These are phyloP conservation scores for Seriola dumerili DNA, from an alignment of 2,113 vertebrate species.

Conservation along the genomic window DNA sequence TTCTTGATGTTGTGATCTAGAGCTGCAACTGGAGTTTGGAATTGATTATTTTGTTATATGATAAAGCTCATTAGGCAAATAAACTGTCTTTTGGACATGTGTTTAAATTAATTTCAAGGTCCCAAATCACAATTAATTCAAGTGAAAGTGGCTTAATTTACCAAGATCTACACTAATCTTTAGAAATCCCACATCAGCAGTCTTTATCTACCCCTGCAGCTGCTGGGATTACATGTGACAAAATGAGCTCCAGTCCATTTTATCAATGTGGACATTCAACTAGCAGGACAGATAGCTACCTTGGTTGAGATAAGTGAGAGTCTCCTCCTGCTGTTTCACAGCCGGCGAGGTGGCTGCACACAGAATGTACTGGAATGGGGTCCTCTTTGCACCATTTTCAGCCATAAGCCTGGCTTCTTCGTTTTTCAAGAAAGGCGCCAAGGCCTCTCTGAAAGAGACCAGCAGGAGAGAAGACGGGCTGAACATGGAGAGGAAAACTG, in stretches of 20 bases:
- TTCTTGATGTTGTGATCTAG: background rate
- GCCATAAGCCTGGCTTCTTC: slow-evolving; percentile 88
- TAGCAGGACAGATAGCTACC: slow-evolving; percentile 80
- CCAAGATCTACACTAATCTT: background rate
- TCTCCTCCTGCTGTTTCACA: slow-evolving; percentile 93
- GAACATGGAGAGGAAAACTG: background rate
- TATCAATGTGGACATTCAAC: background rate
- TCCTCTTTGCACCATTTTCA: slow-evolving; percentile 83
- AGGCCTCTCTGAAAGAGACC: slow-evolving; percentile 88
- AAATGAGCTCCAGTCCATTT: slow-evolving; percentile 33
- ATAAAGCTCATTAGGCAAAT: background rate
- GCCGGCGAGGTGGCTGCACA: slow-evolving; percentile 94
- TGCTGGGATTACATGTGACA: slow-evolving; percentile 27
- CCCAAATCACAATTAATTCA: background rate
- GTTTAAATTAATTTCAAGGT: background rate
- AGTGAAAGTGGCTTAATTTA: background rate
- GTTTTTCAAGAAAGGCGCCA: slow-evolving; percentile 92
- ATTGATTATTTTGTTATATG: background rate
- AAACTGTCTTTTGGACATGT: background rate
- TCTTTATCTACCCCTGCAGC: background rate
- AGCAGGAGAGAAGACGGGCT: background rate
- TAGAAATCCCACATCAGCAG: background rate
- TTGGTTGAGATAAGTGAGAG: slow-evolving; percentile 97
- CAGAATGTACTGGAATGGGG: slow-evolving; percentile 90
- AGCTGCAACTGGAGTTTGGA: no score